Evolutionary conservation across 2,113 vertebrate genomes (phyloP), one percentile per base, ranked within the genome.

Genomic region (Onychorhynchus coronatus): DNA sequence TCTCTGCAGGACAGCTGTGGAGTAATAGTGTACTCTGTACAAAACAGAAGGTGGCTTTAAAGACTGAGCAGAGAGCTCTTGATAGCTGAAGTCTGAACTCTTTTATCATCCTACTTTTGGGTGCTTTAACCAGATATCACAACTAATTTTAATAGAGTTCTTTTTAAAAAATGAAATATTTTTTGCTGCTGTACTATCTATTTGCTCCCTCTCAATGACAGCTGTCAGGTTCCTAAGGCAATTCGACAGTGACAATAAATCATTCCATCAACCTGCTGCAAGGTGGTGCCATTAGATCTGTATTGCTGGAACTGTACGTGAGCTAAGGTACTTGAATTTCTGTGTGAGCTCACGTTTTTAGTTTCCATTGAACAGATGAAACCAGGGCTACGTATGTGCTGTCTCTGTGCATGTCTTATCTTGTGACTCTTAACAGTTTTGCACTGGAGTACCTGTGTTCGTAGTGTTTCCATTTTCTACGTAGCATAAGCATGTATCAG

Each of bases 301-400:
- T 6, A 13, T 62, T 66, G 58, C 52, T 77, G 70, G 68, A 82
- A 53, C 62, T 63, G 44, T 47, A 63, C 15, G 7, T 47, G 53
- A 77, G 66, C 46, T 62, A 14, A 47, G 78, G 35, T 44, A 59
- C 27, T 58, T 49, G 9, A 63, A 74, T 9, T 88, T 76, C 24
- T 41, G 3, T 27, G 30, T 59, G 80, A 92, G 30, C 35, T 89
- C 50, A 12, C 0, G 0, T 17, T 13, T 88, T 91, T 90, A 46
- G 39, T 70, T 85, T 73, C 58, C 28, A 44, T 49, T 76, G 70
- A 89, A 44, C 47, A 84, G 47, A 49, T 30, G 47, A 91, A 59
- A 52, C 11, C 12, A 52, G 8, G 23, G 12, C 17, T 41, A 20
- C 0, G 0, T 52, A 28, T 20, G 14, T 11, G 21, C n/a, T 82